Base-by-base conservation (phyloP, 2,888 invertebrate genomes). In the Laspeyria flexula region DNA sequence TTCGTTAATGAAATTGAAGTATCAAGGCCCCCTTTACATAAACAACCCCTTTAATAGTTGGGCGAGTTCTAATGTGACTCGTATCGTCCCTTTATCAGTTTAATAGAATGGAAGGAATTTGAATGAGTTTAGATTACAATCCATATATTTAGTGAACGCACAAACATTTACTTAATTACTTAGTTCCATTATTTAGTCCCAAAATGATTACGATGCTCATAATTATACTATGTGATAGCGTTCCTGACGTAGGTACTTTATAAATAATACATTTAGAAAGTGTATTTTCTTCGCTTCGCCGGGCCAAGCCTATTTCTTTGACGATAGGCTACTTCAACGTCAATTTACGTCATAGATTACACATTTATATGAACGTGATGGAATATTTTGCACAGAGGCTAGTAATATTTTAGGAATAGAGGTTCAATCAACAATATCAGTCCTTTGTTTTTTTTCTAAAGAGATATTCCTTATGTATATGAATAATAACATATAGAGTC, bases 31-130 rank as follows among this genome's bases (percentile, higher is more conserved):
- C 43, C 34, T 39, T 63, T 49, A 54, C 48, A 40, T 30, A 37
- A 11, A 34, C 16, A 15, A 37, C 34, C 39, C 45, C 35, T 40
- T 25, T 59, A 39, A 64, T 44, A 48, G 42, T 59, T 50, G 30
- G 37, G 55, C 11, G 34, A 64, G 45, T 51, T 49, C 42, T 55
- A 64, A 55, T 50, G 50, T 30, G 38, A 12, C 35, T 47, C 41
- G 56, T 48, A 43, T 47, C 45, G 34, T 41, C 34, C 51, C 46
- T 50, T 53, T 48, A 51, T 57, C 57, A 65, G 57, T 53, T 51
- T 53, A 63, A 60, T 65, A 57, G 57, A 57, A 48, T 40, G 27
- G 43, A 43, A 48, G 66, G 57, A 64, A 64, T 61, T 57, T 42
- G 29, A 37, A 54, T 49, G 41, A 54, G 52, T 65, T 65, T 57